These are phyloP conservation scores for Artibeus lituratus DNA, from an alignment of 2,797 vertebrate genomes.

Conservation along the genomic window DNA sequence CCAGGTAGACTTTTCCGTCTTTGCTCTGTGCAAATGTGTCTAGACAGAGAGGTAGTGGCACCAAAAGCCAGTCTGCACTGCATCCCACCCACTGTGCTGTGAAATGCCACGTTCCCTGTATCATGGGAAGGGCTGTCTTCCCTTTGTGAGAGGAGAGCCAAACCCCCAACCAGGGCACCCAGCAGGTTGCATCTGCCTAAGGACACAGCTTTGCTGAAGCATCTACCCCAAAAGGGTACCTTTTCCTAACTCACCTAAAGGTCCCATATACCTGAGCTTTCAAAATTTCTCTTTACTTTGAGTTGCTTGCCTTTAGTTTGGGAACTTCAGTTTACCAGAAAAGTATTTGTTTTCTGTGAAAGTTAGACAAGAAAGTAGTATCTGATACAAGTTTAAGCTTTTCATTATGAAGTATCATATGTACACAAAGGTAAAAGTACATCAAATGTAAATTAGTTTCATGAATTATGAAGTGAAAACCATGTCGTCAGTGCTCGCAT, in stretches of 20 bases:
- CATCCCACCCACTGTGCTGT: fast-evolving
- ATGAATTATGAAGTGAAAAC: background rate
- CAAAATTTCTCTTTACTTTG: background rate
- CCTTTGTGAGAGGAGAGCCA: background rate
- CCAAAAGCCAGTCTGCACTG: background rate
- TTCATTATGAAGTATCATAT: background rate
- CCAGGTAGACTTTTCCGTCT: background rate
- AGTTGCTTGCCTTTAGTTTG: background rate
- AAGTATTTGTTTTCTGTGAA: constrained; percentile 10
- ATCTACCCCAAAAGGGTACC: background rate
- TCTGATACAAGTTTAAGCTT: background rate
- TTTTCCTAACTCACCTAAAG: background rate
- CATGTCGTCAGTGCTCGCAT: background rate
- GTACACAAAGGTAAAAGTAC: background rate
- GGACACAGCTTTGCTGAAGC: background rate
- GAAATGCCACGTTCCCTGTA: background rate
- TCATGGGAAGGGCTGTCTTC: background rate
- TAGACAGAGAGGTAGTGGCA: background rate
- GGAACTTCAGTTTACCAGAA: background rate
- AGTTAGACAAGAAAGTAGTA: background rate
- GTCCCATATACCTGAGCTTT: background rate
- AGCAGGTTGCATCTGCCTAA: fast-evolving
- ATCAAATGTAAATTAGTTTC: background rate
- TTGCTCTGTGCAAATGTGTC: background rate
- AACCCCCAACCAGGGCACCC: fast-evolving